phyloP scores from a whole-genome alignment of 2,888 invertebrate genomes.

The Drosophila monieri region DNA sequence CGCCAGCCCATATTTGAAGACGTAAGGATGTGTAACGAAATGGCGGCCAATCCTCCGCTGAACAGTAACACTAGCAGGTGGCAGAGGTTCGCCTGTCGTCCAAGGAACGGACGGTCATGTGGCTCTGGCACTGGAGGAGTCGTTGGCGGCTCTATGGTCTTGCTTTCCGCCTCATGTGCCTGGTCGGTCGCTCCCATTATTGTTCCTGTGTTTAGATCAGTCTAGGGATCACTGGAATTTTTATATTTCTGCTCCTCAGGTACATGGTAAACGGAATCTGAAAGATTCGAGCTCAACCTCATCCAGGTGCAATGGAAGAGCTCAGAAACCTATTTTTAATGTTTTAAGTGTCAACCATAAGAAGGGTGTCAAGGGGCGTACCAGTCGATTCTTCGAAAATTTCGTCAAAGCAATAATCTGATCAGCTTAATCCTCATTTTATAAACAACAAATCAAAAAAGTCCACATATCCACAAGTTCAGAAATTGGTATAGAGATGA shows the following conservation, averaged over 20 bases:
- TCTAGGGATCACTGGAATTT: constrained; percentile 2
- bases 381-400: not conserved
- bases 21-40: constrained; percentile 64
- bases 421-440: not conserved
- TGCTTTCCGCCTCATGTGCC: not conserved
- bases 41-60: constrained; percentile 73
- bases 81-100: not conserved
- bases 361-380: not conserved
- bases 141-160: not conserved
- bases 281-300: not conserved
- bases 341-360: not conserved
- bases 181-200: not conserved
- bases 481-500: not conserved
- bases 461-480: constrained; percentile 1
- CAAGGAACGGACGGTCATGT: not conserved
- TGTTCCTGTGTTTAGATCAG: not conserved
- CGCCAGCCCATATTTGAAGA: constrained; percentile 50
- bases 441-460: not conserved
- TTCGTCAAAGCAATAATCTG: not conserved
- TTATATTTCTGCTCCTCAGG: constrained; percentile 13
- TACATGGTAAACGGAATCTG: constrained; percentile 41
- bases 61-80: constrained; percentile 62
- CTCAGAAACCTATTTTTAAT: not conserved
- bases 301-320: not conserved
- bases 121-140: not conserved